Evolutionary conservation across 2,797 vertebrate species (phyloP).

Genomic region (Anguilla megastoma): DNA sequence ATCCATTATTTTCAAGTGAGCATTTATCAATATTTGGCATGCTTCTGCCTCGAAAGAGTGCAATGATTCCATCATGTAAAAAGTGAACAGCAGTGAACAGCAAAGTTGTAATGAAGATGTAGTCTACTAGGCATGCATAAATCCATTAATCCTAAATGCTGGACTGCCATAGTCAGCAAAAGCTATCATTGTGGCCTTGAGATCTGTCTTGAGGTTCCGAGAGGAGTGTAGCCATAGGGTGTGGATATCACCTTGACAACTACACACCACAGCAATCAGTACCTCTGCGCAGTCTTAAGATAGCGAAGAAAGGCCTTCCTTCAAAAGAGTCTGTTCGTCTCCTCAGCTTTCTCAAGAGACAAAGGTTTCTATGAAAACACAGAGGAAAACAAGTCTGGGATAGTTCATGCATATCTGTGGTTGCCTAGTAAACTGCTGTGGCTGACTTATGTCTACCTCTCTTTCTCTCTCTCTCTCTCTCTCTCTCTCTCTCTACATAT

Average conservation of each 20-base stretch:
- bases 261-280: not conserved
- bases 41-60: not conserved
- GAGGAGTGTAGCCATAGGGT: not conserved
- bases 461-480: too few relatives aligned
- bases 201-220: not conserved
- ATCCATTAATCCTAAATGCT: too few relatives aligned
- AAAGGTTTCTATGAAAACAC: slow-evolving; percentile 22
- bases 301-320: not conserved
- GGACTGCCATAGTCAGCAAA: not conserved
- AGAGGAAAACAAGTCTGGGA: slow-evolving; percentile 5
- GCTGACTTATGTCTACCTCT: not conserved
- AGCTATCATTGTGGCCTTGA: not conserved
- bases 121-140: not conserved
- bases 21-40: not conserved
- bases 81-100: not conserved
- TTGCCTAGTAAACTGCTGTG: not conserved
- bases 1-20: not conserved
- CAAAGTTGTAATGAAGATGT: not conserved
- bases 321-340: not conserved
- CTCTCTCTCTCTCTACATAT: too few relatives aligned
- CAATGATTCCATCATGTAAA: not conserved
- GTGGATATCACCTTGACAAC: slow-evolving; percentile 15
- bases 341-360: not conserved
- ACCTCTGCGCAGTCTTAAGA: not conserved
- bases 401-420: slow-evolving; percentile 14